Evolutionary conservation across 2,797 vertebrate species (phyloP).

Genomic region (Phylloscopus collybita): DNA sequence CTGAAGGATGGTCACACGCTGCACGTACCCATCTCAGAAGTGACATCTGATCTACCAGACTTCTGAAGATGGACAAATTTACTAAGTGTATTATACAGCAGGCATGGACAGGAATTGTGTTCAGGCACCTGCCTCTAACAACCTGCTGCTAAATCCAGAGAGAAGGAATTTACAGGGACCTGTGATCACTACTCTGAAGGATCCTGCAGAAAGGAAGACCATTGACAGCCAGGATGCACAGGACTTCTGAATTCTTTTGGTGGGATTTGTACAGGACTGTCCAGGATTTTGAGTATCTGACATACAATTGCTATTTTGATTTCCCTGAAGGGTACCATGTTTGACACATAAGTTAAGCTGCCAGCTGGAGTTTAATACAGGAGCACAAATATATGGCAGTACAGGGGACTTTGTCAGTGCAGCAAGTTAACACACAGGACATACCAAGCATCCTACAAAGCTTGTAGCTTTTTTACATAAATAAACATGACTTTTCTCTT

Average conservation of each 20-base stretch:
- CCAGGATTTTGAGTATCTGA: background rate
- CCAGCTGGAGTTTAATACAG: background rate
- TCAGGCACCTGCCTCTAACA: background rate
- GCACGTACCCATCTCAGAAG: background rate
- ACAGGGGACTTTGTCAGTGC: background rate
- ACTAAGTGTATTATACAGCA: background rate
- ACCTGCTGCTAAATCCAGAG: background rate
- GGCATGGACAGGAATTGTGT: background rate
- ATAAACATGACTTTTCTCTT: background rate
- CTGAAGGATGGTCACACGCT: background rate
- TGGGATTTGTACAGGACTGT: background rate
- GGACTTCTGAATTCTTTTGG: background rate
- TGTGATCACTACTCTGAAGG: accelerated
- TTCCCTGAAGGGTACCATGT: background rate
- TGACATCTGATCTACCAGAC: background rate
- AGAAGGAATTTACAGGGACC: accelerated
- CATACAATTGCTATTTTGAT: background rate
- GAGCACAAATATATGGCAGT: background rate
- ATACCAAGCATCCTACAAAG: background rate
- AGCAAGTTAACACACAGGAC: background rate
- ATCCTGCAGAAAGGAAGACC: background rate
- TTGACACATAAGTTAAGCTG: too few relatives aligned
- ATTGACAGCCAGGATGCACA: background rate
- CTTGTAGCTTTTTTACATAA: background rate
- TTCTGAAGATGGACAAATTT: background rate